Conservation (phyloP, 92 coral and sea anemone genomes). For the Chrysogorgia sp. region DNA sequence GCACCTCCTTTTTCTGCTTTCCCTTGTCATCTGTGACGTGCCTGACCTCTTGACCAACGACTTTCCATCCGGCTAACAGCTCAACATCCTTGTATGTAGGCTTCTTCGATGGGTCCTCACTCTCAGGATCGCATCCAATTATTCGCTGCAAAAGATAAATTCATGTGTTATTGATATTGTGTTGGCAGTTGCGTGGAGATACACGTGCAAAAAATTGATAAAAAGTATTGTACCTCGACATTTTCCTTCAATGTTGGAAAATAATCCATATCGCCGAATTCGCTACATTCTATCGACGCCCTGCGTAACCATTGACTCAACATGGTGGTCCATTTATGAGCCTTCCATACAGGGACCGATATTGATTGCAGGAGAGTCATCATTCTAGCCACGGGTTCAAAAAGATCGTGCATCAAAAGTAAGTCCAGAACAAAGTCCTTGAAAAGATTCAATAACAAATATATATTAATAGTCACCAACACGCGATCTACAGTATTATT, state of each 20-base stretch:
- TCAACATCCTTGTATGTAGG: slow-evolving; percentile 14
- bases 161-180: too few relatives aligned
- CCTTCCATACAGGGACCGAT: slow-evolving; percentile 8
- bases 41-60: background rate
- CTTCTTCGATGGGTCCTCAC: slow-evolving; percentile 10
- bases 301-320: background rate
- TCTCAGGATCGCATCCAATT: slow-evolving; percentile 23
- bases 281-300: background rate
- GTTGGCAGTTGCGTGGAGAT: background rate
- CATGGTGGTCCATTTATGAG: background rate
- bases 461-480: background rate
- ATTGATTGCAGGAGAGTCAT: background rate
- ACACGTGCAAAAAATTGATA: too few relatives aligned
- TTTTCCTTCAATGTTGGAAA: slow-evolving; percentile 12
- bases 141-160: too few relatives aligned
- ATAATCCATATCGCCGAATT: slow-evolving; percentile 5
- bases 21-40: background rate
- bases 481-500: background rate
- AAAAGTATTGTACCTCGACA: slow-evolving; percentile 2
- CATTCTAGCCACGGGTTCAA: slow-evolving; percentile 4
- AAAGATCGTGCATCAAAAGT: slow-evolving; percentile 14
- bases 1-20: background rate
- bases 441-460: background rate
- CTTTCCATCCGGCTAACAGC: slow-evolving; percentile 28
- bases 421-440: slow-evolving; percentile 33